Evolutionary conservation across 2,888 invertebrate genomes (phyloP).

Genomic region (Entomobrya multifasciata): DNA sequence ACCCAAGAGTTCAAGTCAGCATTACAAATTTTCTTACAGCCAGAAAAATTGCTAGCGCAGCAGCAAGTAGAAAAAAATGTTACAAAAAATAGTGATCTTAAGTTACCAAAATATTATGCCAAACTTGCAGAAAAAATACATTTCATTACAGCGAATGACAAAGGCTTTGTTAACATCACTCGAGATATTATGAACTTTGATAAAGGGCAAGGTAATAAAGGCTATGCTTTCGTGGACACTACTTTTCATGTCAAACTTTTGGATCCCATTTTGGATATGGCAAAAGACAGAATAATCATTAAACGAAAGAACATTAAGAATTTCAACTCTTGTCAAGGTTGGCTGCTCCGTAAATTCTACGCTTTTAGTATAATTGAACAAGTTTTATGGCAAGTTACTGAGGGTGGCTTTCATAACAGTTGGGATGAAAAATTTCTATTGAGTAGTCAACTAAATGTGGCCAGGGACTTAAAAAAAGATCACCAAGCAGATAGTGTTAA

Average conservation of each 20-base stretch:
- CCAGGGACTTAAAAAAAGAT: too few relatives aligned
- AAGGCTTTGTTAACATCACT: not conserved
- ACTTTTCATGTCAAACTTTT: not conserved
- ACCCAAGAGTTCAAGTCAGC: not conserved
- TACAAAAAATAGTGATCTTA: too few relatives aligned
- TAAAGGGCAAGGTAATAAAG: not conserved
- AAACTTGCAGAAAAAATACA: not conserved
- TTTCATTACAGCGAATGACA: not conserved
- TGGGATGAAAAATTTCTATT: too few relatives aligned
- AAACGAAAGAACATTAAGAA: not conserved
- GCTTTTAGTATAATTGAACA: not conserved
- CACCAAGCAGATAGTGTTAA: too few relatives aligned
- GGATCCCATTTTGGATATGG: not conserved
- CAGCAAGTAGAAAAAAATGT: too few relatives aligned
- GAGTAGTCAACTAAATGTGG: too few relatives aligned
- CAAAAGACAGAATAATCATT: not conserved
- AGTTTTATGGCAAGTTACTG: not conserved
- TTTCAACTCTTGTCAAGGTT: not conserved
- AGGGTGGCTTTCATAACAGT: too few relatives aligned
- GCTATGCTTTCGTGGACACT: not conserved
- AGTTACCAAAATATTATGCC: not conserved
- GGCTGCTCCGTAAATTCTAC: slow-evolving; percentile 5
- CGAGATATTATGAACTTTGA: not conserved
- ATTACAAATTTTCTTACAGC: not conserved
- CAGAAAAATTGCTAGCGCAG: not conserved